Percentiles rank a stretch among this genome's conserved stretches.
phyloP scores from a whole-genome alignment of 2,888 invertebrate species.

The Hetaerina titia region DNA sequence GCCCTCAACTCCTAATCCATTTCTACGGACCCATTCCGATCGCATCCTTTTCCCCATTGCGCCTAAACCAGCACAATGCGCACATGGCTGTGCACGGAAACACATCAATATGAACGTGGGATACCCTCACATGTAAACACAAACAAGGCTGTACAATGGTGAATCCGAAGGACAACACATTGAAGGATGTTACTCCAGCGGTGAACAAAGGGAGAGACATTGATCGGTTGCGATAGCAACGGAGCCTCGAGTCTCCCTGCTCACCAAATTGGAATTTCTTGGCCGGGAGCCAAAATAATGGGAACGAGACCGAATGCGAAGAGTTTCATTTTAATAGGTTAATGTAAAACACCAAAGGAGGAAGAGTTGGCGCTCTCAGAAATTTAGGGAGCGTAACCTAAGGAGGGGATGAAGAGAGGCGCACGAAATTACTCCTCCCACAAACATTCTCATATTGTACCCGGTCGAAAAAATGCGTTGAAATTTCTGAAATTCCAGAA shows the following conservation, averaged over 20 bases:
- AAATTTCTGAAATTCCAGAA: too few relatives aligned
- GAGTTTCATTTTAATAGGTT: neutral
- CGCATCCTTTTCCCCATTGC: too few relatives aligned
- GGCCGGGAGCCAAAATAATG: neutral
- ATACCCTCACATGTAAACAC: neutral
- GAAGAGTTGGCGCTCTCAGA: neutral
- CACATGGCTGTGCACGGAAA: neutral
- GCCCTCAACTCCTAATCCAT: too few relatives aligned
- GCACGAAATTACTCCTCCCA: too few relatives aligned
- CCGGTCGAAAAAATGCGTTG: too few relatives aligned
- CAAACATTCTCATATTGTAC: too few relatives aligned
- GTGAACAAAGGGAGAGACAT: neutral
- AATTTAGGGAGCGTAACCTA: too few relatives aligned
- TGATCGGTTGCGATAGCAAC: conserved; percentile 24
- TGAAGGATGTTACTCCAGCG: neutral
- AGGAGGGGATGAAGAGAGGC: too few relatives aligned
- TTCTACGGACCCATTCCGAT: too few relatives aligned
- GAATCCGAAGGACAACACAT: neutral
- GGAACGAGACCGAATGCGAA: too few relatives aligned
- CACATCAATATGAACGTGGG: neutral
- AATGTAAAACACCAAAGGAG: neutral
- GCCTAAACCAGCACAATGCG: too few relatives aligned
- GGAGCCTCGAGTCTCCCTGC: conserved; percentile 56
- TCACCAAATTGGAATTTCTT: conserved; percentile 58
- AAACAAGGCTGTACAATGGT: neutral